Evolutionary conservation across 2,888 invertebrate species (phyloP).

Genomic region (Bombylius major): DNA sequence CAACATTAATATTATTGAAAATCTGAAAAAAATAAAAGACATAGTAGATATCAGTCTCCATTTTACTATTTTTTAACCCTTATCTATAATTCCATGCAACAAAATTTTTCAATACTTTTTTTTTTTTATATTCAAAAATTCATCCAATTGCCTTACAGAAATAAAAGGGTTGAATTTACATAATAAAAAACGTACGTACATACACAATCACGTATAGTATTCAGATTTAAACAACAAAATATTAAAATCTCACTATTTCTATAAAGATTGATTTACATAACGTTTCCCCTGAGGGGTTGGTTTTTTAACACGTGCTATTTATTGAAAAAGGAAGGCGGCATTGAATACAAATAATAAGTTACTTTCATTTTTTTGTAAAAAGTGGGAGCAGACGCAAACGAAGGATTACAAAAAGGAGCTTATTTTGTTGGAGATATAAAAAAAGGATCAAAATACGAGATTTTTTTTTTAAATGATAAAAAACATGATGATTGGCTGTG

Average conservation of each 20-base stretch:
- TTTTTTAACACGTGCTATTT: constrained; percentile 13
- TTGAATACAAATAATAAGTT: neutral
- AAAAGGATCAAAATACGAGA: neutral
- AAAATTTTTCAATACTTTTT: neutral
- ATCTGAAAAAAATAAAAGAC: neutral
- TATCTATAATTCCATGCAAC: no score
- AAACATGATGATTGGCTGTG: constrained; percentile 5
- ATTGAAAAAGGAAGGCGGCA: no score
- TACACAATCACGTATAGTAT: no score
- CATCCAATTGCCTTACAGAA: constrained; percentile 1
- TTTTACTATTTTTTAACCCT: neutral
- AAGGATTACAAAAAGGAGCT: constrained; percentile 9
- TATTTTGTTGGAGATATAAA: neutral
- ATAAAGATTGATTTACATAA: constrained; percentile 16
- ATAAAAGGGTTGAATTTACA: constrained; percentile 14
- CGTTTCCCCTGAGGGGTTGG: constrained; percentile 17
- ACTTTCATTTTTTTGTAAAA: constrained; percentile 5
- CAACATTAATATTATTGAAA: neutral
- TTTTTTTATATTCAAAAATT: neutral
- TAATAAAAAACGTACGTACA: neutral
- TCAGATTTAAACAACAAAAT: no score
- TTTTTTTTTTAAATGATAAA: neutral
- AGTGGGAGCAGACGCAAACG: constrained; percentile 17
- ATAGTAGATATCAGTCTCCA: neutral
- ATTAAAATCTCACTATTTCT: no score